Conservation (phyloP, 1,140 invertebrate genomes). For the Drosophila orena region DNA sequence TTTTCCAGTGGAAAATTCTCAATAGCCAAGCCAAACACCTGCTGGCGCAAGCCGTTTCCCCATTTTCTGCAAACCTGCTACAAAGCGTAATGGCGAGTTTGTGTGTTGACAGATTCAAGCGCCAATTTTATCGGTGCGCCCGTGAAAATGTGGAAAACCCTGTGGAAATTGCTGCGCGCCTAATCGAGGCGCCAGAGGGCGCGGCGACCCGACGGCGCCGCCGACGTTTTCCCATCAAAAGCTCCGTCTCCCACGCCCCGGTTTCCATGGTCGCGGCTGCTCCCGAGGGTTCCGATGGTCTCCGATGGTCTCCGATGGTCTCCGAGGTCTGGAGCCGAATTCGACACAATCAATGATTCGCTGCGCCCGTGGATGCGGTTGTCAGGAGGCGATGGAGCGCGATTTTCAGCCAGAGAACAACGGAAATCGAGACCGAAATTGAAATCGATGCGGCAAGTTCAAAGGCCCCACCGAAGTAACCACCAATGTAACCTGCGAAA, state of each 20-base stretch:
- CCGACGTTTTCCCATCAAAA: constrained; percentile 61
- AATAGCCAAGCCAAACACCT: constrained; percentile 20
- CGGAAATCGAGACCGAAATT: constrained; percentile 25
- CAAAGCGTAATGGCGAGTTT: constrained; percentile 82
- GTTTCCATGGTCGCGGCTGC: constrained; percentile 20
- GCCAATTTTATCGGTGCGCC: constrained; percentile 51
- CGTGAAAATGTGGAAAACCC: constrained; percentile 25
- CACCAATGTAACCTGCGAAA: constrained; percentile 41
- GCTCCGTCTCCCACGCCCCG: constrained; percentile 41
- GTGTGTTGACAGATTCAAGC: constrained; percentile 77
- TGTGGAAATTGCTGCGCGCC: constrained; percentile 55
- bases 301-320: constrained; percentile 11
- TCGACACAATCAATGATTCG: constrained; percentile 77
- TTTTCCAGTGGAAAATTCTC: constrained; percentile 43
- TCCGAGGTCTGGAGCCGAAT: constrained; percentile 13
- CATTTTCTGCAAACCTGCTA: constrained; percentile 56
- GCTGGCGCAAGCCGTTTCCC: not conserved
- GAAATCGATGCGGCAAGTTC: constrained; percentile 35
- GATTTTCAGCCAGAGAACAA: constrained; percentile 29
- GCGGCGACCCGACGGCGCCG: constrained; percentile 78
- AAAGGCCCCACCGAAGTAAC: constrained; percentile 23
- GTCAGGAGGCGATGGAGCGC: constrained; percentile 67
- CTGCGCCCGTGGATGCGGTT: constrained; percentile 66
- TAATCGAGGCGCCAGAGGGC: constrained; percentile 79
- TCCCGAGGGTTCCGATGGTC: constrained; percentile 4